Base-by-base conservation (phyloP, 23 tunicate genomes). In the Trididemnum miniatum region DNA sequence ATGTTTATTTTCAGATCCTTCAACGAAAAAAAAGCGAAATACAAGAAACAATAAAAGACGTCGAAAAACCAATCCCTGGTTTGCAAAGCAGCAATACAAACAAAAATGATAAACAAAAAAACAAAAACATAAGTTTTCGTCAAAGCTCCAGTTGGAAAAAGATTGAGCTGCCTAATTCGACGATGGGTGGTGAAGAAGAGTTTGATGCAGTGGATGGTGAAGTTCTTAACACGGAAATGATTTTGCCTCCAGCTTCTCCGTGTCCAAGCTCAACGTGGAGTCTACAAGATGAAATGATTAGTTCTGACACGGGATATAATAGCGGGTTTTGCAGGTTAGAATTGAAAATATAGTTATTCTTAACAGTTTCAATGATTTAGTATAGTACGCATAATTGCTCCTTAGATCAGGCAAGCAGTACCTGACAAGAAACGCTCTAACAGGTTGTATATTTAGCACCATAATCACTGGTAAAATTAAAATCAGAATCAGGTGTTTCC, bases 301-400 rank as follows among this genome's bases (percentile, higher is more conserved):
- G 89, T 32, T 81, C 76, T 4, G 89, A 85, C 35, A 85, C 89
- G 0, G 89, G 89, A 64, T 85, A 77, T 83, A 38, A 76, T 71
- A 85, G 89, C 40, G 89, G 83, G 7, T 38, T 77, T 63, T 44
- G 65, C 82, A 85, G 89, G 83, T 85, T 7, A 31, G 18, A n/a
- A n/a, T n/a, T n/a, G n/a, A n/a, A n/a, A n/a, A n/a, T n/a, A n/a
- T n/a, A n/a, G n/a, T n/a, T n/a, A n/a, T n/a, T n/a, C n/a, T n/a
- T n/a, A n/a, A n/a, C n/a, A n/a, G n/a, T n/a, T n/a, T n/a, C n/a
- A n/a, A n/a, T n/a, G n/a, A n/a, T n/a, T n/a, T n/a, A n/a, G n/a
- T n/a, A n/a, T n/a, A n/a, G n/a, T n/a, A n/a, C n/a, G n/a, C n/a
- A n/a, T n/a, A n/a, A n/a, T n/a, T n/a, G n/a, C n/a, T n/a, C n/a